Evolutionary conservation across 2,113 vertebrate species (phyloP).

Genomic region (Mesembrinibis cayennensis): DNA sequence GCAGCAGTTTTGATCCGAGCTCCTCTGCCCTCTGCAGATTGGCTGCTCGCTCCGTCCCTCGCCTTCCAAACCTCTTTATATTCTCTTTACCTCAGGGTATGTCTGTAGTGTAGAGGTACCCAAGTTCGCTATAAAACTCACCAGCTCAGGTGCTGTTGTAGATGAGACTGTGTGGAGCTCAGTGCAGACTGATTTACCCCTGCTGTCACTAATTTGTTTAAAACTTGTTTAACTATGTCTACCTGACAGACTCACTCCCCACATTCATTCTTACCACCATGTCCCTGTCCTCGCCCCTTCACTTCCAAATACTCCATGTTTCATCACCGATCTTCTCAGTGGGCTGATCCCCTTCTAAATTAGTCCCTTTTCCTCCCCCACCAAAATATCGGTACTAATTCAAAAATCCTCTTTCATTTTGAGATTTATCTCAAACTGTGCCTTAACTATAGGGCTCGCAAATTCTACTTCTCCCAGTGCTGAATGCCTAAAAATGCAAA

Average conservation of each 20-base stretch:
- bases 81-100: constrained; percentile 32
- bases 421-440: neutral
- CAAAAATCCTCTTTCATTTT: neutral
- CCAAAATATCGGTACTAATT: neutral
- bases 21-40: neutral
- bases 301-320: neutral
- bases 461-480: neutral
- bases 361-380: neutral
- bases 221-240: neutral
- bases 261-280: neutral
- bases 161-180: neutral
- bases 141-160: neutral
- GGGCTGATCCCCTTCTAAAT: neutral
- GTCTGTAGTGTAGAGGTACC: neutral
- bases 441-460: neutral
- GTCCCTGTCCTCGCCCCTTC: neutral
- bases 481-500: neutral
- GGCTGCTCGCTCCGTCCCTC: neutral
- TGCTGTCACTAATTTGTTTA: neutral
- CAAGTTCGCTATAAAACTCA: neutral
- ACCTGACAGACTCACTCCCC: neutral
- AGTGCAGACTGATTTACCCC: neutral
- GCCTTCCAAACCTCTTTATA: constrained; percentile 17
- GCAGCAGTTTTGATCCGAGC: constrained; percentile 28
- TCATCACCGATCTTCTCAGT: neutral